A percentile compares a stretch with the other conserved stretches of the same genome.
Conservation (phyloP, 2,797 vertebrate genomes). For the Falco naumanni region DNA sequence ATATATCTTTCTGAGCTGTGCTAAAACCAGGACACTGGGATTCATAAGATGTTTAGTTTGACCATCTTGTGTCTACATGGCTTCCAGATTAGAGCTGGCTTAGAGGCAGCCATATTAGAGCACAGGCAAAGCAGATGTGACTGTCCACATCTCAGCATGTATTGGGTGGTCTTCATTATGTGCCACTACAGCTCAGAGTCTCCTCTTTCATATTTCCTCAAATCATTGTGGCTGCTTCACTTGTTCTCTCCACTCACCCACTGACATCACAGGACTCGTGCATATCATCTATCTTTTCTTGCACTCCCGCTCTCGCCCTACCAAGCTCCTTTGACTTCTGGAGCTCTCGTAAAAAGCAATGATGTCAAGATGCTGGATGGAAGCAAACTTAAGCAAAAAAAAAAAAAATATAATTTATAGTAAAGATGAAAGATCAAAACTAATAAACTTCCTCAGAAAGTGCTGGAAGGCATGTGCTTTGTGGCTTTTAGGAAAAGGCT, state of each 20-base stretch:
- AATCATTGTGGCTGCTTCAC: background rate
- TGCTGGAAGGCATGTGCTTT: background rate
- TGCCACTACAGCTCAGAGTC: background rate
- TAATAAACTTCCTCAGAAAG: background rate
- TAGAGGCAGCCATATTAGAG: background rate
- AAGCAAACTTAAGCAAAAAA: background rate
- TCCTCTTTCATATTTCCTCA: background rate
- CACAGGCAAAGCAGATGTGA: background rate
- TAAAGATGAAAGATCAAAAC: background rate
- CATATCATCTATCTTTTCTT: background rate
- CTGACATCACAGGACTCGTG: background rate
- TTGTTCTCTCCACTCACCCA: background rate
- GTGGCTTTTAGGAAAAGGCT: background rate
- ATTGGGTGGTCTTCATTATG: rapidly evolving
- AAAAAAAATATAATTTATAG: background rate
- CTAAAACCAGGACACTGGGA: background rate
- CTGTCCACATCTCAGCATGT: rapidly evolving
- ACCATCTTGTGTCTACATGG: background rate
- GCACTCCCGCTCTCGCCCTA: background rate
- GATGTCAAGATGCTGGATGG: background rate
- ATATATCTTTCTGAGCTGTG: background rate
- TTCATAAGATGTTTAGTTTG: background rate
- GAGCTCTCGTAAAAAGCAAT: background rate
- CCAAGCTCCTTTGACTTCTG: background rate
- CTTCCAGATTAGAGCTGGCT: background rate